phyloP scores from a whole-genome alignment of 2,113 vertebrate genomes.

The Gavia stellata region DNA sequence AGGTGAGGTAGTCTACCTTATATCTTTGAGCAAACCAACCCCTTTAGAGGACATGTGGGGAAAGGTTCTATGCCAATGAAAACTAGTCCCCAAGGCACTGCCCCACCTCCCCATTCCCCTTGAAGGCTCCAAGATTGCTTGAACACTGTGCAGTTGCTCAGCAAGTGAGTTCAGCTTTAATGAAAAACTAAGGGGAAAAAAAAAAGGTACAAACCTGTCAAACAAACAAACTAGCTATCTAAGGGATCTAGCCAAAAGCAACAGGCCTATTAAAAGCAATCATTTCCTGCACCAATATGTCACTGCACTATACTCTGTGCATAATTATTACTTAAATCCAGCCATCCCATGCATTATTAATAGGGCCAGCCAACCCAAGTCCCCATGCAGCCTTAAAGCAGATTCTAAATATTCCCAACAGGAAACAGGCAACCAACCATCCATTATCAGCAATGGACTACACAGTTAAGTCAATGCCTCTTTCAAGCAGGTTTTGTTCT shows the following conservation, averaged over 20 bases:
- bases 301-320: conserved; percentile 15
- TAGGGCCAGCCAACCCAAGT: conserved; percentile 28
- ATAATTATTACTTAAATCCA: conserved; percentile 56
- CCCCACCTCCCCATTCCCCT: neutral
- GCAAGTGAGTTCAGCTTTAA: neutral
- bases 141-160: neutral
- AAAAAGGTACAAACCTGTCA: conserved; percentile 40
- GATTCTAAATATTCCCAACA: conserved; percentile 38
- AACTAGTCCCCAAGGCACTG: neutral
- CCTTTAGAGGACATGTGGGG: neutral
- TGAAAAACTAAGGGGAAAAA: neutral
- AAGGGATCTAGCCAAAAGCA: conserved; percentile 48
- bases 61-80: neutral
- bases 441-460: neutral
- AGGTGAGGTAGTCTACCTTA: neutral
- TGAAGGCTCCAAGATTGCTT: neutral
- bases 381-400: conserved; percentile 24
- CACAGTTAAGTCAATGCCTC: neutral
- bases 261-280: conserved; percentile 49
- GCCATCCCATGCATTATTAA: conserved; percentile 56
- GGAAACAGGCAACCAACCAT: neutral
- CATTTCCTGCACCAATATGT: conserved; percentile 24
- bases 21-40: neutral
- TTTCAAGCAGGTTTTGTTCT: conserved; percentile 13
- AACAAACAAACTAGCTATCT: conserved; percentile 43